phyloP scores from a whole-genome alignment of 2,113 vertebrate species.

The Plotosus lineatus region DNA sequence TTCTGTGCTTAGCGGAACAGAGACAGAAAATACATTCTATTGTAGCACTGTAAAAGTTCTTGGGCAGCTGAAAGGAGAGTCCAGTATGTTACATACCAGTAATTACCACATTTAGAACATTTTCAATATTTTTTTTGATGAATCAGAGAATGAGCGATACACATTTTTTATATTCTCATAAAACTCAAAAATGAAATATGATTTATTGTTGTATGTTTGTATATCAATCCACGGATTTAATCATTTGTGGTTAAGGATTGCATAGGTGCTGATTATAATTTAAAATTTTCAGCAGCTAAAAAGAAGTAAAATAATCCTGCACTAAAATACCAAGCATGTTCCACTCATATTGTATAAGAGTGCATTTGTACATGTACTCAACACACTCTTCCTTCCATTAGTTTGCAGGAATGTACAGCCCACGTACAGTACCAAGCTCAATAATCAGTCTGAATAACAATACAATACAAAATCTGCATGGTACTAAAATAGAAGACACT shows the following conservation, averaged over 20 bases:
- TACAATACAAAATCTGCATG: not conserved
- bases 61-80: too few relatives aligned
- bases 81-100: too few relatives aligned
- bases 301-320: not conserved
- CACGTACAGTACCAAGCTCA: slow-evolving; percentile 3
- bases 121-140: too few relatives aligned
- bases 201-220: not conserved
- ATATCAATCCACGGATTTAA: too few relatives aligned
- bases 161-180: too few relatives aligned
- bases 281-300: not conserved
- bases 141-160: too few relatives aligned
- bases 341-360: not conserved
- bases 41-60: too few relatives aligned
- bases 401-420: slow-evolving; percentile 3
- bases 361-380: not conserved
- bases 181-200: too few relatives aligned
- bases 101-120: too few relatives aligned
- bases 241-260: not conserved
- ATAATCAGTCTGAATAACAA: slow-evolving; percentile 7
- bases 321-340: not conserved
- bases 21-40: too few relatives aligned
- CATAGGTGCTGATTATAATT: not conserved
- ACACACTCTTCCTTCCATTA: not conserved
- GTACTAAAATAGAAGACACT: not conserved
- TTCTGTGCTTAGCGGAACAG: too few relatives aligned